Evolutionary conservation across 2,888 invertebrate genomes (phyloP), one percentile per base, ranked within the genome.

Genomic region (Callyntrura sp.): DNA sequence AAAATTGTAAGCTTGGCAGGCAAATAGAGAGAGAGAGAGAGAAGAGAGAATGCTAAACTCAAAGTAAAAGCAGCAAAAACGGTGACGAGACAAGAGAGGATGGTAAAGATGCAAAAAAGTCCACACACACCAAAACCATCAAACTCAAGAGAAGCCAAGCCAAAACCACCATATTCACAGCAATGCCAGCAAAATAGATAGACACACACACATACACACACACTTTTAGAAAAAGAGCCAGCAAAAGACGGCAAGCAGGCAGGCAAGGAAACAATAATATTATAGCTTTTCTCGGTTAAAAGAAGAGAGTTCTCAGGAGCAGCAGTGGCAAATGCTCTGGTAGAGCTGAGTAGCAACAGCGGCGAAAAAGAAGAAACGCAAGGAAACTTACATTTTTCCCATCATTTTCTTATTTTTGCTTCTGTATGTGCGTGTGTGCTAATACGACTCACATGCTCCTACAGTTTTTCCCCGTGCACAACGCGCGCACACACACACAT

Each of bases 61-160:
- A 35, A 60, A 79, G 79, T 17, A 35, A 79, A 60, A 79, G 68
- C 68, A 73, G 48, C 43, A 73, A 57, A 51, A 79, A 57, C 60
- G 79, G 35, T 79, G 79, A 79, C 79, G 60, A 79, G 79, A 79
- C 57, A 35, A 57, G 60, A 60, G 60, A 60, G 57, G 79, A 60
- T 60, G 60, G 79, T 9, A 35, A 79, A 60, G 79, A 57, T 60
- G 60, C 79, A 60, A 79, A 79, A 43, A 79, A 79, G 78, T 79
- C 79, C 57, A 79, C 79, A 79, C 57, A 76, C 76, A 76, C 57
- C 35, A 79, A 79, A 79, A 79, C 79, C 60, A 79, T 79, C 57
- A 79, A 60, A 79, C 60, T 60, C 57, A 60, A 79, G n/a, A 48
- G 51, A 76, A 76, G 60, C 60, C 79, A 60, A 79, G 60, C 79